Evolutionary conservation across 2,797 vertebrate species (phyloP), one percentile per base, ranked within the genome.

Genomic region (Alauda arvensis): DNA sequence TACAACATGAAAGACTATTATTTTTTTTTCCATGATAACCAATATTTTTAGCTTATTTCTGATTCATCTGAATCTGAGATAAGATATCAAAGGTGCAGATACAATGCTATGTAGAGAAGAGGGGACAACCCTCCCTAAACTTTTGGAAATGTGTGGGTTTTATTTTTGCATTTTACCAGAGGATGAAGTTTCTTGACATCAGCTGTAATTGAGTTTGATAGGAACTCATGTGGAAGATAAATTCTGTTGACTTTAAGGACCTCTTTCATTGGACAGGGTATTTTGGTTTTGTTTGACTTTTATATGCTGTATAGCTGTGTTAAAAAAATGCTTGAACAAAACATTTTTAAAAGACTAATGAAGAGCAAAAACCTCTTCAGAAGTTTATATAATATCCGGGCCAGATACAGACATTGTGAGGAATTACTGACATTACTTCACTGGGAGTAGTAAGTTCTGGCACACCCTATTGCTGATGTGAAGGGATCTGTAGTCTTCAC

Each of bases 1-100:
- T 92, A 91, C 92, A 93, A 82, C 87, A 92, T 88, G 84, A 88
- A 92, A 95, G 78, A 91, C 81, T 69, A 85, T 84, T 94, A 70
- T 69, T 6, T 71, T 83, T 81, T 84, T 81, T 66, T 26, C 10
- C 40, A 40, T 77, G 59, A 88, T 91, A 85, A 69, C 62, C 76
- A 92, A 14, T 94, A 92, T 94, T 93, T 95, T 93, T 93, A 94
- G 89, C 77, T 87, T 87, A 89, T 93, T 89, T 91, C 77, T 94
- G 85, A 93, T 92, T 94, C 76, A 88, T 94, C 53, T 88, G 71
- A 82, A 75, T 92, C 53, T 1, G 12, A 90, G 59, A 77, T 90
- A 88, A 90, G 28, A 33, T 78, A 40, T 77, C 46, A 82, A 71
- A 89, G 62, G 59, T 61, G 77, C 28, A 83, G 71, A 71, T 92